Conservation (phyloP, 2,113 vertebrate species). For the Cebidichthys violaceus region DNA sequence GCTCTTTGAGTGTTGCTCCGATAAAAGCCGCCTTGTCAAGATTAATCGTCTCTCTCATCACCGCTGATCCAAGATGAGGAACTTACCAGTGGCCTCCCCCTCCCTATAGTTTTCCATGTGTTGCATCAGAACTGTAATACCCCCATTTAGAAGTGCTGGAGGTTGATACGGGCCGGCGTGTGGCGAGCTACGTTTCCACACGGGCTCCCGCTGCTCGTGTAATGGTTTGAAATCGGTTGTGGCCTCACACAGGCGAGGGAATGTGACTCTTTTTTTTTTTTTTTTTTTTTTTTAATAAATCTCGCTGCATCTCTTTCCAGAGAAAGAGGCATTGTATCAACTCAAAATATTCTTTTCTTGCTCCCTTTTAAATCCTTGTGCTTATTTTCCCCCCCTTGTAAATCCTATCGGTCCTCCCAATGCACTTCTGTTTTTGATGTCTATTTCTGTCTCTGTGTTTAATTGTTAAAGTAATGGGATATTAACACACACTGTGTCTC, state of each 20-base stretch:
- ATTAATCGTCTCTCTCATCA: conserved; percentile 33
- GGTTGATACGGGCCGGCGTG: neutral
- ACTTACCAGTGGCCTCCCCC: conserved; percentile 1
- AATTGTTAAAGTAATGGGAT: conserved; percentile 45
- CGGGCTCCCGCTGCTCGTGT: conserved; percentile 27
- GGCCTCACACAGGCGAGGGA: neutral
- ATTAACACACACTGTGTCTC: conserved; percentile 40
- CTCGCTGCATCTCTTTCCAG: conserved; percentile 6
- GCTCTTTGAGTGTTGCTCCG: conserved; percentile 1
- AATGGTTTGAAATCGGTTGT: conserved; percentile 45
- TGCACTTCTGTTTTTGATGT: conserved; percentile 1
- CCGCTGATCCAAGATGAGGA: conserved; percentile 38
- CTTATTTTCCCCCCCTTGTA: neutral
- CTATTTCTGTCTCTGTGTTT: conserved; percentile 34
- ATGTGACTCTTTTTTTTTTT: conserved; percentile 15
- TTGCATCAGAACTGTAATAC: conserved; percentile 72
- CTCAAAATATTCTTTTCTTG: conserved; percentile 17
- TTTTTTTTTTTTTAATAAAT: too few relatives aligned
- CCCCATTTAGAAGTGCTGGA: conserved; percentile 37
- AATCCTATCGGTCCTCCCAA: neutral
- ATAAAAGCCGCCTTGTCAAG: conserved; percentile 16
- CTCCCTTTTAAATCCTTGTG: conserved; percentile 21
- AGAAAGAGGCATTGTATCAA: neutral
- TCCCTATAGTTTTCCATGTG: conserved; percentile 57
- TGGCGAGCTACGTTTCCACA: conserved; percentile 27